Conservation (phyloP, 2,888 invertebrate species). For the Limulus polyphemus region DNA sequence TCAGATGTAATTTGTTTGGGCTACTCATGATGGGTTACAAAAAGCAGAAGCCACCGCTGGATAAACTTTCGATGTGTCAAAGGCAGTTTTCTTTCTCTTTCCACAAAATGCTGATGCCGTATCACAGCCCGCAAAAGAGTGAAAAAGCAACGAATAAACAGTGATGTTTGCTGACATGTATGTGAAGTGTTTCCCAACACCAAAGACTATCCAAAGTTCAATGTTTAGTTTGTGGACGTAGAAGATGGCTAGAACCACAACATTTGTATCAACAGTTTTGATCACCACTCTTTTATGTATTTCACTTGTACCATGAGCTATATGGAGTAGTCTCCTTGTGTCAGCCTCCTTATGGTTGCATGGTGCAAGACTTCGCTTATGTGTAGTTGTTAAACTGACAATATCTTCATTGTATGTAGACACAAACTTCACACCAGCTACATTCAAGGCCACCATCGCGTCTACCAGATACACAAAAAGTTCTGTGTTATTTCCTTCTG, state of each 20-base stretch:
- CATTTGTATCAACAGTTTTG: not conserved
- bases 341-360: not conserved
- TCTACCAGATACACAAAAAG: not conserved
- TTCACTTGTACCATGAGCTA: not conserved
- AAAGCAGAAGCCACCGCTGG: not conserved
- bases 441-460: not conserved
- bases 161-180: too few species aligned
- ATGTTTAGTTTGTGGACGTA: not conserved
- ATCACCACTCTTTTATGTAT: too few species aligned
- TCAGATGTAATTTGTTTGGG: not conserved
- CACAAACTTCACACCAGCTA: not conserved
- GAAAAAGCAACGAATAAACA: too few species aligned
- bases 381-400: not conserved
- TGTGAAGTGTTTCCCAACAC: too few species aligned
- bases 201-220: not conserved
- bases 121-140: not conserved
- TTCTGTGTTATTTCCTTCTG: not conserved
- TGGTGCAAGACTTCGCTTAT: too few species aligned
- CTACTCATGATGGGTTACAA: not conserved
- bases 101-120: not conserved
- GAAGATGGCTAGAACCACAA: not conserved
- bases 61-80: not conserved
- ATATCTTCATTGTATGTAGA: not conserved
- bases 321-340: not conserved
- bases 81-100: not conserved